Evolutionary conservation across 2,113 vertebrate species (phyloP).

Genomic region (Chiloscyllium plagiosum): DNA sequence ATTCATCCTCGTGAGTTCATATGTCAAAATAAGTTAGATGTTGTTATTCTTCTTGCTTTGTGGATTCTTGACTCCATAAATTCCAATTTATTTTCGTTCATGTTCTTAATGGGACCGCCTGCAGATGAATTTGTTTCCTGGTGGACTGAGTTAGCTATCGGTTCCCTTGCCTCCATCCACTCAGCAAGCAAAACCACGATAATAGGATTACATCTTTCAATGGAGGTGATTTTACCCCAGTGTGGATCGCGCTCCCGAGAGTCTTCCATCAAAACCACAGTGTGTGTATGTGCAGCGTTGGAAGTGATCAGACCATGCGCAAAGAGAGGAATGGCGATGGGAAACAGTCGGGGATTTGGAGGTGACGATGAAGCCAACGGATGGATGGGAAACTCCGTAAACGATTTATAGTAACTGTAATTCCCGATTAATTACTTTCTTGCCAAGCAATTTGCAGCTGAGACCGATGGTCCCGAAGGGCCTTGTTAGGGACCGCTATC

Average conservation of each 20-base stretch:
- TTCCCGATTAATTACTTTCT: background rate
- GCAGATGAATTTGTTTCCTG: background rate
- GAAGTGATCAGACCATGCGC: background rate
- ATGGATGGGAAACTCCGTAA: background rate
- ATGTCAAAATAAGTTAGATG: background rate
- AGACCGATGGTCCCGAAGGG: background rate
- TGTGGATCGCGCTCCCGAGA: background rate
- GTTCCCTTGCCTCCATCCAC: too few species aligned
- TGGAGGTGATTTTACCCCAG: background rate
- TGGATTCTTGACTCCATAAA: background rate
- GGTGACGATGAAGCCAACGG: background rate
- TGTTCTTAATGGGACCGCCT: background rate
- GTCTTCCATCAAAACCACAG: background rate
- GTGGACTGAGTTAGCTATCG: too few species aligned
- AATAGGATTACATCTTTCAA: too few species aligned
- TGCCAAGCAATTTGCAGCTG: background rate
- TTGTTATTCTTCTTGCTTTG: background rate
- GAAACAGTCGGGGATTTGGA: accelerated
- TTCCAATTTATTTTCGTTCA: background rate
- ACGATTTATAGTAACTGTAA: background rate
- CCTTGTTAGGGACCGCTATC: background rate
- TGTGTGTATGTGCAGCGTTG: background rate
- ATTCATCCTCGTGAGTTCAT: background rate
- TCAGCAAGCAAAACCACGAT: too few species aligned
- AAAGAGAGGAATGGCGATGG: background rate